A percentile compares a stretch with the other conserved stretches of the same genome.
phyloP scores from a whole-genome alignment of 2,113 vertebrate genomes.

The Pristiophorus japonicus region DNA sequence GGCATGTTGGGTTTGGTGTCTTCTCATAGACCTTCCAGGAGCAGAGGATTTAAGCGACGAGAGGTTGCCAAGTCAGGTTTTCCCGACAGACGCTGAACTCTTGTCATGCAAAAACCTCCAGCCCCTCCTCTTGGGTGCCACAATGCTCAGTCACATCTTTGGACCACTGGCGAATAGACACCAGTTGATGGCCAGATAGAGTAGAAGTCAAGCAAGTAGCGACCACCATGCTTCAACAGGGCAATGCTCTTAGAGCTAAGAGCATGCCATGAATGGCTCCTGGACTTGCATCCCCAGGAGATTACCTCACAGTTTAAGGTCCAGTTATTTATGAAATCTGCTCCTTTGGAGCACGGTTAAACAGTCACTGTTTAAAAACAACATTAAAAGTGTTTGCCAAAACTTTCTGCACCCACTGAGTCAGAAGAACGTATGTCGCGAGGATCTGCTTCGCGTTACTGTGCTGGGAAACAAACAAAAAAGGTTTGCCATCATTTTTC shows the following conservation, averaged over 20 bases:
- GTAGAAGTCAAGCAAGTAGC: not conserved
- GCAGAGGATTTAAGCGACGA: not conserved
- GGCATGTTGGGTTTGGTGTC: not conserved
- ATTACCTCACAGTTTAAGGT: not conserved
- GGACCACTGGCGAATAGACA: not conserved
- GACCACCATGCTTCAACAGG: not conserved
- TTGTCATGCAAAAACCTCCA: not conserved
- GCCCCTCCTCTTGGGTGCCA: not conserved
- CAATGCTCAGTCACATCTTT: not conserved
- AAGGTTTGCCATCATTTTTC: not conserved
- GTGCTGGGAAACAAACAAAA: not conserved
- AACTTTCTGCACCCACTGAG: not conserved
- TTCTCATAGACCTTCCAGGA: not conserved
- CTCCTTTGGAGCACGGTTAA: not conserved
- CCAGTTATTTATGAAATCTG: not conserved
- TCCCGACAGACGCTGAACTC: not conserved
- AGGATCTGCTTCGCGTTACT: not conserved
- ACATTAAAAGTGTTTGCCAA: not conserved
- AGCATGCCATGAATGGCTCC: not conserved
- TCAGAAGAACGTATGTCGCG: not conserved
- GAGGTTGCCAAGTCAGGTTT: not conserved
- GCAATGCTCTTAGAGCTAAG: not conserved
- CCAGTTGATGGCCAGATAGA: not conserved
- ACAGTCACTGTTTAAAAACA: not conserved
- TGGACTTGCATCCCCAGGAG: not conserved